A percentile compares a stretch with the other conserved stretches of the same genome.
These are phyloP conservation scores for Spea multiplicata DNA, from an alignment of 2,113 vertebrate species.

Conservation along the genomic window DNA sequence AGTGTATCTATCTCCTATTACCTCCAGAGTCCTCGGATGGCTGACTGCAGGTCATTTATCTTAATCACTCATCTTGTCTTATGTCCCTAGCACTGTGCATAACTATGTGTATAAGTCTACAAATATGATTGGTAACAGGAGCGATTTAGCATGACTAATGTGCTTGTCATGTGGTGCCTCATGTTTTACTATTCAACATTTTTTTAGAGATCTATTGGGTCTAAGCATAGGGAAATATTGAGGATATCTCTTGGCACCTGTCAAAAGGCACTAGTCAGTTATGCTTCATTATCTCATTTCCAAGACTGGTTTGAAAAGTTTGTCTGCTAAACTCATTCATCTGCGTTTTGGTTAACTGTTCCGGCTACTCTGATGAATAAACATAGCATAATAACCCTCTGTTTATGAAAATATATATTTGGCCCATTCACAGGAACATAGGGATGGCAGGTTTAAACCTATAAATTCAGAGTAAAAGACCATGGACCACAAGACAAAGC, in stretches of 20 bases:
- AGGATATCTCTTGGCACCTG: not conserved
- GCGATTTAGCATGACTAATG: constrained; percentile 30
- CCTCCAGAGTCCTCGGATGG: constrained; percentile 6
- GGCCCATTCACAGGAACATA: too few relatives aligned
- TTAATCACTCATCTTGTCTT: constrained; percentile 26
- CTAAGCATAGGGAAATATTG: constrained; percentile 17
- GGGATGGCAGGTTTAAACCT: too few relatives aligned
- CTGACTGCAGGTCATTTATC: constrained; percentile 15
- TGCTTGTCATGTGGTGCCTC: constrained; percentile 3
- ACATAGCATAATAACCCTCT: too few relatives aligned
- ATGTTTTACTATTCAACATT: not conserved
- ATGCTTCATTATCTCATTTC: not conserved
- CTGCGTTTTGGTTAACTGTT: too few relatives aligned
- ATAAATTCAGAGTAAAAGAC: too few relatives aligned
- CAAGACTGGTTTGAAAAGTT: not conserved
- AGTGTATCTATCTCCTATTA: constrained; percentile 16
- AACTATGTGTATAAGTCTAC: not conserved
- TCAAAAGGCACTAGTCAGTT: not conserved
- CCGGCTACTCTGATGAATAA: too few relatives aligned
- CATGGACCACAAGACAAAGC: too few relatives aligned
- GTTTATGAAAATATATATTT: too few relatives aligned
- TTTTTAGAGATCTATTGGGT: not conserved
- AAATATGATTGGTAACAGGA: constrained; percentile 30
- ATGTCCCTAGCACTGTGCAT: not conserved
- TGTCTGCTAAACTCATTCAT: too few relatives aligned